Base-by-base conservation (phyloP, 2,113 vertebrate species). In the Percina caprodes region DNA sequence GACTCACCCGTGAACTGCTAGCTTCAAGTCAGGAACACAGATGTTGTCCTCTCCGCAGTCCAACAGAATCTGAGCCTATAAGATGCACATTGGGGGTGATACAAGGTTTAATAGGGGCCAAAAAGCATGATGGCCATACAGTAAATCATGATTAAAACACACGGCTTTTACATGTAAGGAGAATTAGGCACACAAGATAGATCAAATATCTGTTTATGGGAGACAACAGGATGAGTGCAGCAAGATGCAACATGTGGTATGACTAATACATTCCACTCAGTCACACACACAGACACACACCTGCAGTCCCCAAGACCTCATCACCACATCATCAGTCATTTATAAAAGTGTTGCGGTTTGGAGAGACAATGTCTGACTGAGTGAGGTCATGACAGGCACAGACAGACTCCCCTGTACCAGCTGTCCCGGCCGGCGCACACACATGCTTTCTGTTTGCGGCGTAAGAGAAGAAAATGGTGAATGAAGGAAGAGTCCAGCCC, bases 41-140 rank as follows among this genome's bases (percentile, higher is more conserved):
- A 98, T 95, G 90, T 98, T 98, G 92, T 98, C 97, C 39, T 97
- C 97, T 1, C 97, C 97, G 45, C 97, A 98, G 91, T 98, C 97
- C 89, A 98, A 88, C 90, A 97, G 92, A 85, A 98, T 98, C 85
- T 97, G 97, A 66, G 96, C 95, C 97, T 98, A 78, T 48, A 89
- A 80, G 71, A 86, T 6, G 76, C 61, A 89, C 45, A 90, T 21
- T 3, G 56, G 67, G 42, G 67, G 19, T 12, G 24, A 84, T 56
- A 67, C 73, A 56, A 73, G 46, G 35, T 69, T 82, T 62, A 85
- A 81, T 62, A 23, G 21, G 21, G 60, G 79, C 21, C 45, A 35
- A 65, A 23, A 60, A 46, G 2, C 15, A 19, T 61, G 59, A 26
- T 42, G 45, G 55, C 46, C 67, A 10, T 2, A 49, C 69, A 39